phyloP scores from a whole-genome alignment of 2,888 invertebrate species.

The Eumacrocentrus americanus region DNA sequence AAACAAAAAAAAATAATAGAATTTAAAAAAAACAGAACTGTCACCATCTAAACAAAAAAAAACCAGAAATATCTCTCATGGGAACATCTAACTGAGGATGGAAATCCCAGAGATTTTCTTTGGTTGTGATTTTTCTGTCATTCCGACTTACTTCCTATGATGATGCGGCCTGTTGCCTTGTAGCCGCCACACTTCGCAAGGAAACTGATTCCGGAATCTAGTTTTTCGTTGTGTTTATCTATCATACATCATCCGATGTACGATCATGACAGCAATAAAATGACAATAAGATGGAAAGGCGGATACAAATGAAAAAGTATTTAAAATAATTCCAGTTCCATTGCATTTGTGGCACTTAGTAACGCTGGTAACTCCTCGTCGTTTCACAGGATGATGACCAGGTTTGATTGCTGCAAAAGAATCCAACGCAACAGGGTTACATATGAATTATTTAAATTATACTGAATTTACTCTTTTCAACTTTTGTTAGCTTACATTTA shows the following conservation, averaged over 20 bases:
- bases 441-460: conserved; percentile 13
- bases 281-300: conserved; percentile 49
- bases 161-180: conserved; percentile 60
- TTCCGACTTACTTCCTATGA: conserved; percentile 60
- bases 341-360: conserved; percentile 90
- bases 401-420: conserved; percentile 58
- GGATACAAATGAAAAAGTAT: conserved; percentile 33
- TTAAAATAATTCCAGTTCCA: conserved; percentile 83
- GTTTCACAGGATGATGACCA: conserved; percentile 78
- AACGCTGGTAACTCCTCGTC: conserved; percentile 80
- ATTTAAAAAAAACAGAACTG: conserved; percentile 49
- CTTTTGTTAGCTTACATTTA: too few species aligned
- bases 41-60: conserved; percentile 46
- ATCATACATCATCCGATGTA: conserved; percentile 59
- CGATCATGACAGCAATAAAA: conserved; percentile 59
- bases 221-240: conserved; percentile 60
- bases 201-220: conserved; percentile 60
- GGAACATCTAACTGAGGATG: conserved; percentile 32
- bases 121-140: conserved; percentile 47
- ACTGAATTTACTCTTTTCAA: neutral
- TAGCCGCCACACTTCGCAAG: conserved; percentile 59
- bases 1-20: conserved; percentile 21
- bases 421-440: too few species aligned
- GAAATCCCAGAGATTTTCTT: conserved; percentile 50
- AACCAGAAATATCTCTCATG: conserved; percentile 30